Percentiles rank a stretch among this genome's conserved stretches.
Evolutionary conservation across 2,797 vertebrate species (phyloP).

Genomic region (Sciurus vulgaris): DNA sequence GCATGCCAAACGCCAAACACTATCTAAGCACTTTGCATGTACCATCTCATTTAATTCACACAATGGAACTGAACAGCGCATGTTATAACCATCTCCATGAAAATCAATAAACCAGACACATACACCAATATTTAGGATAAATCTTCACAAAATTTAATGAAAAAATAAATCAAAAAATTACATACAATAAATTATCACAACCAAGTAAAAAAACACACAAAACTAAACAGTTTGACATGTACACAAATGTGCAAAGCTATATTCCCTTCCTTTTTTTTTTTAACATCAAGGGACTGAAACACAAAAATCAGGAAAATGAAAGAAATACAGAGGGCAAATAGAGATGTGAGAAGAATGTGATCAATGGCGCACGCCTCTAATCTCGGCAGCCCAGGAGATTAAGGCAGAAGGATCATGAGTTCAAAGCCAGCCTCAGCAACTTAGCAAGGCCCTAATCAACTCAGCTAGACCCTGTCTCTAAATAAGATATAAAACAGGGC

Average conservation of each 20-base stretch:
- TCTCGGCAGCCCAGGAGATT: no score
- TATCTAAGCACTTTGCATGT: neutral
- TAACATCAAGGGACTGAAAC: neutral
- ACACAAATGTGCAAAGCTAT: neutral
- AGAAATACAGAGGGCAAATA: neutral
- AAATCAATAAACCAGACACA: constrained; percentile 63
- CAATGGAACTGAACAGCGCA: neutral
- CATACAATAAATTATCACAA: neutral
- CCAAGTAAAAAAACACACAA: constrained; percentile 24
- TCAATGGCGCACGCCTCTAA: neutral
- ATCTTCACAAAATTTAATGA: constrained; percentile 48
- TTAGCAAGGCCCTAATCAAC: no score
- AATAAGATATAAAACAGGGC: no score
- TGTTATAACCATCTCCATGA: constrained; percentile 30
- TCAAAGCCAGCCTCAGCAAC: no score
- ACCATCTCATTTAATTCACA: constrained; percentile 51
- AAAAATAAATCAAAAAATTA: constrained; percentile 54
- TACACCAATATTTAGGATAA: neutral
- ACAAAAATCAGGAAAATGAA: constrained; percentile 1
- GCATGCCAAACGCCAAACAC: neutral
- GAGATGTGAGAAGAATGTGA: neutral
- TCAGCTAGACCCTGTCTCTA: no score
- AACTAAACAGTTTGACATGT: constrained; percentile 35
- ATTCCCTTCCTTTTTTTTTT: neutral
- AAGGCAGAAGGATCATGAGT: no score